Percentiles rank a stretch among this genome's conserved stretches.
phyloP scores from a whole-genome alignment of 1,140 invertebrate species.

The Lordiphosa stackelbergi region DNA sequence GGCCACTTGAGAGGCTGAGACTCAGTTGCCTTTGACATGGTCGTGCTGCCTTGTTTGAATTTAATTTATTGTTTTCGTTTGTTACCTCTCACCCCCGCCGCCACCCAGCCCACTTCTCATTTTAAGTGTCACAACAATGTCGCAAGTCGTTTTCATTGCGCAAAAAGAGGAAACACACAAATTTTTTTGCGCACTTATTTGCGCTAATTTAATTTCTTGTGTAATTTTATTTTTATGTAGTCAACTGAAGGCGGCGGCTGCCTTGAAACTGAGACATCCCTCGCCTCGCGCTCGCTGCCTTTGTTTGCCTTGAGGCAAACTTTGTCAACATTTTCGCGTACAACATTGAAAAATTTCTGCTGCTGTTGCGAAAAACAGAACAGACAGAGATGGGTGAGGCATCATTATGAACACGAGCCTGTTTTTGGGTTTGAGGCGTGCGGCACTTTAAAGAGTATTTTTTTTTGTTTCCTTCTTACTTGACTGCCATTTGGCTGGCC shows the following conservation, averaged over 20 bases:
- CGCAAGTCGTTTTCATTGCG: conserved; percentile 65
- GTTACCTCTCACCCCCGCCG: neutral
- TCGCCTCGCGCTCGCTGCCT: conserved; percentile 1
- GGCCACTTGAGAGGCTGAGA: conserved; percentile 30
- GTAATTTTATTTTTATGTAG: conserved; percentile 74
- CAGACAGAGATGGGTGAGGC: conserved; percentile 5
- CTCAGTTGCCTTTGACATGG: conserved; percentile 56
- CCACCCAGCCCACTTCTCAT: conserved; percentile 9
- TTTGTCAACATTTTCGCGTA: conserved; percentile 73
- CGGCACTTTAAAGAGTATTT: conserved; percentile 60
- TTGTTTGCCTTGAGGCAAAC: conserved; percentile 71
- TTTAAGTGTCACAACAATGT: conserved; percentile 68
- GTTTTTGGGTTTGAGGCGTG: conserved; percentile 17
- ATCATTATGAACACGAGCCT: conserved; percentile 54
- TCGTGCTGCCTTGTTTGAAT: conserved; percentile 49
- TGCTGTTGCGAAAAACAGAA: conserved; percentile 62
- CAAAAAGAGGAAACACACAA: conserved; percentile 24
- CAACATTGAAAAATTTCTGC: conserved; percentile 61
- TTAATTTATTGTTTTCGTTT: conserved; percentile 71
- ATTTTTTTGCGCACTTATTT: conserved; percentile 59
- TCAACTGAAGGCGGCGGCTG: conserved; percentile 48
- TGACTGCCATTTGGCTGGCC: conserved; percentile 24
- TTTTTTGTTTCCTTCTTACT: conserved; percentile 13
- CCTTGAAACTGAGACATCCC: conserved; percentile 62
- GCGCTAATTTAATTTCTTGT: conserved; percentile 74